Conservation (phyloP, 2,888 invertebrate genomes). For the Aleiodes alternator region DNA sequence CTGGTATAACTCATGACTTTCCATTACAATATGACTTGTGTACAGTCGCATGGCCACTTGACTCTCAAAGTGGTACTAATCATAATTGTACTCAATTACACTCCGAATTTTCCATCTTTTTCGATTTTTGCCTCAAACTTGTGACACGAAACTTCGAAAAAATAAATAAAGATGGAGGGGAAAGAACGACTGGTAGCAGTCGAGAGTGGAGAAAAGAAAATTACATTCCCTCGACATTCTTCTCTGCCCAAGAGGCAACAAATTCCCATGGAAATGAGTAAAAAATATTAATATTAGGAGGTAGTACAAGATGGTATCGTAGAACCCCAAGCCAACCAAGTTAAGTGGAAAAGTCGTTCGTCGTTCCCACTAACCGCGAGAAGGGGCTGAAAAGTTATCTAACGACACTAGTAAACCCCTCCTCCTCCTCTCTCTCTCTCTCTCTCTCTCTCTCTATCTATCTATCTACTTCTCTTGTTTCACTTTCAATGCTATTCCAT, state of each 20-base stretch:
- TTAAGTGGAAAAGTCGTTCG: conserved; percentile 34
- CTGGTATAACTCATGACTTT: neutral
- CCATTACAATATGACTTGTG: conserved; percentile 18
- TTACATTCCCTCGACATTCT: neutral
- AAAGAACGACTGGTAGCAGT: neutral
- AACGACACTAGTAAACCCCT: conserved; percentile 9
- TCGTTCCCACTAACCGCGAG: conserved; percentile 10
- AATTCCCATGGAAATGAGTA: conserved; percentile 40
- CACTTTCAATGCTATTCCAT: too few species aligned
- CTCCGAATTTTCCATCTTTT: neutral
- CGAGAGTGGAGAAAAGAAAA: conserved; percentile 30
- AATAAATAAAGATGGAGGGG: conserved; percentile 23
- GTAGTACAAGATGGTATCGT: neutral
- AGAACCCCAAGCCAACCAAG: conserved; percentile 19
- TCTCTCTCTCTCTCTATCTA: neutral
- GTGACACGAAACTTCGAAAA: neutral
- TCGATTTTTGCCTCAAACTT: neutral
- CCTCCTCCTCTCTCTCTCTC: neutral
- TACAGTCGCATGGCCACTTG: conserved; percentile 30
- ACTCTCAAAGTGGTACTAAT: conserved; percentile 41
- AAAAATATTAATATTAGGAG: conserved; percentile 46
- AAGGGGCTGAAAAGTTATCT: conserved; percentile 13
- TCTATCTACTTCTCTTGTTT: neutral
- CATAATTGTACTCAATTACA: conserved; percentile 33
- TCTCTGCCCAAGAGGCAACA: conserved; percentile 24